Base-by-base conservation (phyloP, 2,888 invertebrate species). In the Oligia strigilis region DNA sequence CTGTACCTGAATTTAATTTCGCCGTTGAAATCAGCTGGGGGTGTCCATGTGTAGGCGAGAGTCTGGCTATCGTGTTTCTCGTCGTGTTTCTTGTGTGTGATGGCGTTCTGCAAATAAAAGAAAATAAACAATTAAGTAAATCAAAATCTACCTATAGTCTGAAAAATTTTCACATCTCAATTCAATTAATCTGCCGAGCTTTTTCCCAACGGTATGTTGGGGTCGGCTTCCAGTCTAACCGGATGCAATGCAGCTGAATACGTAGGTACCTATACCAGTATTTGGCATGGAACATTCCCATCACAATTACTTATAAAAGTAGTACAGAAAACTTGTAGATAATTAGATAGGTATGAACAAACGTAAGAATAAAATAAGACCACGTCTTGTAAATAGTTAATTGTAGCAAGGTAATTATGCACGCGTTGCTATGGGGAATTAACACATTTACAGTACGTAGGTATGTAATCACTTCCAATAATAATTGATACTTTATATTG, bases 31-130 rank as follows among this genome's bases (percentile, higher is more conserved):
- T 95, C 96, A 69, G 96, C 95, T 62, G 98, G 98, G 17, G 98
- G 97, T 77, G 97, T 97, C 98, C 98, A 98, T 29, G 97, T 97
- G 87, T 97, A 97, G 70, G 95, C 95, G 1, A 98, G 92, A 23
- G 97, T 95, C 86, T 97, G 97, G 88, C 97, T 97, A 89, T 97
- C 97, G 17, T 96, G 95, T 58, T 97, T 96, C 83, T 97, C 95
- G 29, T 97, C 97, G 85, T 98, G 97, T 90, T 98, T 98, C 91
- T 97, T 97, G 94, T 98, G 98, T 5, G 98, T 98, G 46, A 98
- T 96, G 0, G 98, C 97, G 90, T 98, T 98, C 98, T 98, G 93
- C 36, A 92, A 93, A 36, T n/a, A 43, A 70, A 72, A 70, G 55
- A 58, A 55, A 69, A 79, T 0, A 19, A n/a, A 40, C 4, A 8